Conservation (phyloP, 2,113 vertebrate species). For the Menura novaehollandiae region DNA sequence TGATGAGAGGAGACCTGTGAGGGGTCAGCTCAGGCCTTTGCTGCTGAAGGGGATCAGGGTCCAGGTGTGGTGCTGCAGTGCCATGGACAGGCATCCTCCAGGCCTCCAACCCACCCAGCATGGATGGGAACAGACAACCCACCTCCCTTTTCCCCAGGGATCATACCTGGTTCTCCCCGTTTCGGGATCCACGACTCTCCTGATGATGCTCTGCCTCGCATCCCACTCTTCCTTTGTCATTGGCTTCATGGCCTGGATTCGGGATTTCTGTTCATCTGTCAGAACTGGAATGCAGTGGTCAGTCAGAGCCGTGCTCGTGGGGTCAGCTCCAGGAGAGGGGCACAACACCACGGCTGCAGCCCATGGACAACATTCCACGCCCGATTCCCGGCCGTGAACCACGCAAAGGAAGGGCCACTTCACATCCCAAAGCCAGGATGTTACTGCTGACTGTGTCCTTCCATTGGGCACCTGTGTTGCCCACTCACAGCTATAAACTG, state of each 20-base stretch:
- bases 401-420: rapidly evolving
- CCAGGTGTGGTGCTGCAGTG: background rate
- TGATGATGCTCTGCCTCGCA: slow-evolving; percentile 89
- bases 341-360: background rate
- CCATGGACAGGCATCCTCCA: background rate
- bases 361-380: rapidly evolving
- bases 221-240: slow-evolving; percentile 97
- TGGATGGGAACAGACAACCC: rapidly evolving
- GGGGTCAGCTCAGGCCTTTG: background rate
- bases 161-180: slow-evolving; percentile 88
- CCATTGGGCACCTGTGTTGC: background rate
- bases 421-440: background rate
- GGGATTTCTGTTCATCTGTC: slow-evolving; percentile 94
- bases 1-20: background rate
- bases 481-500: background rate
- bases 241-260: slow-evolving; percentile 91
- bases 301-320: background rate
- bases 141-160: background rate
- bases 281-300: slow-evolving; percentile 69
- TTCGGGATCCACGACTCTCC: slow-evolving; percentile 87
- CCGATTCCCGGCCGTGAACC: rapidly evolving
- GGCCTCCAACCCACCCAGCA: background rate
- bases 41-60: background rate
- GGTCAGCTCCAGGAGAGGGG: background rate
- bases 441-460: background rate